A percentile compares a stretch with the other conserved stretches of the same genome.
These are phyloP conservation scores for Patella caerulea DNA, from an alignment of 2,888 invertebrate species.

Conservation along the genomic window DNA sequence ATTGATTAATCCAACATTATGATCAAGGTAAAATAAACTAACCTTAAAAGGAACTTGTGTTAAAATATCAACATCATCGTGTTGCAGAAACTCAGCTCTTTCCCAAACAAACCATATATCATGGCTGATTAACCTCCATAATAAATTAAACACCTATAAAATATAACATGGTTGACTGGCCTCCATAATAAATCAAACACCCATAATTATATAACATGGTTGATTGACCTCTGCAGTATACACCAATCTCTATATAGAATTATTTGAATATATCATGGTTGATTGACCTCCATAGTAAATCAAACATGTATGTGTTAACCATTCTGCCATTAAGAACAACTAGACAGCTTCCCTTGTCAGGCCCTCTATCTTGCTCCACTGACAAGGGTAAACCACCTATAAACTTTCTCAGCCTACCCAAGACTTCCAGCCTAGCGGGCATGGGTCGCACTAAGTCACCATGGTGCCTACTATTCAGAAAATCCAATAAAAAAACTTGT, in stretches of 20 bases:
- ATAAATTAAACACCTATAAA: constrained; percentile 66
- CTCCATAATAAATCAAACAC: constrained; percentile 70
- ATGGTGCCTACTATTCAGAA: background rate
- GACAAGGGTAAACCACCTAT: background rate
- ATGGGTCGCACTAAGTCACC: background rate
- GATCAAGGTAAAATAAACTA: constrained; percentile 8
- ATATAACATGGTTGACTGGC: constrained; percentile 48
- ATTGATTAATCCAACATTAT: background rate
- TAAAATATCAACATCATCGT: constrained; percentile 62
- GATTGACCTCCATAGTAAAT: constrained; percentile 67
- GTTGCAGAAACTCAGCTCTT: constrained; percentile 67
- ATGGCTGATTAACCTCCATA: constrained; percentile 69
- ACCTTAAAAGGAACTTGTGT: constrained; percentile 68
- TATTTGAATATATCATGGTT: constrained; percentile 28
- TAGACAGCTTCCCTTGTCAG: too few species aligned
- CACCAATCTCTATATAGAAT: constrained; percentile 68
- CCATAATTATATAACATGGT: constrained; percentile 43
- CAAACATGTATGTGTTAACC: constrained; percentile 60
- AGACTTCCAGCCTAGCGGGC: too few species aligned
- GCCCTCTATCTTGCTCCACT: too few species aligned
- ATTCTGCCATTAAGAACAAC: too few species aligned
- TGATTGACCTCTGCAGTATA: constrained; percentile 67
- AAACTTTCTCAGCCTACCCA: background rate
- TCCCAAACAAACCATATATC: constrained; percentile 72
- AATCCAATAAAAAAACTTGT: too few species aligned